phyloP scores from a whole-genome alignment of 2,113 vertebrate genomes.

The Periophthalmodon schlosseri region DNA sequence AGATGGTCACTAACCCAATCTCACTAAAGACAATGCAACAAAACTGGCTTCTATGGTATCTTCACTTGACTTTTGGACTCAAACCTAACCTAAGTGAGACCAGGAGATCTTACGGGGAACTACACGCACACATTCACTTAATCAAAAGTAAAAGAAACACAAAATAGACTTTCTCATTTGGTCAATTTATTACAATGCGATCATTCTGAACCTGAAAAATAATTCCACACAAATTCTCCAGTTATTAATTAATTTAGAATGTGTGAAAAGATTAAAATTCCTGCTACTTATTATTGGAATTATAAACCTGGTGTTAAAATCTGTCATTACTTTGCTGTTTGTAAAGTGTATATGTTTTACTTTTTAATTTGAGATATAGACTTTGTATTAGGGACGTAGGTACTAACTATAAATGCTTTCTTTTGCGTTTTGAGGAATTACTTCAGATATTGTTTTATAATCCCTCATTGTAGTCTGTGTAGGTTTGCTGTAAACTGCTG shows the following conservation, averaged over 20 bases:
- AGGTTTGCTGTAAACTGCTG: background rate
- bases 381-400: no score
- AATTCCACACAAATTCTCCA: background rate
- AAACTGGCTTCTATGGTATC: background rate
- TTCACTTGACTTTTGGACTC: background rate
- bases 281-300: background rate
- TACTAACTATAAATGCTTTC: no score
- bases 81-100: background rate
- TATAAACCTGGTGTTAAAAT: background rate
- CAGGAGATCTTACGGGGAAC: no score
- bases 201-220: background rate
- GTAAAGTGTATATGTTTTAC: no score
- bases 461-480: background rate
- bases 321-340: background rate
- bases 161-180: no score
- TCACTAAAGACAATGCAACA: background rate
- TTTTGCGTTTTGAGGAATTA: background rate
- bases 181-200: background rate
- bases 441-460: background rate
- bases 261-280: background rate
- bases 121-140: no score
- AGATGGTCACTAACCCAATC: conserved; percentile 3
- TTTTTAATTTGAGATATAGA: no score
- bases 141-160: no score
- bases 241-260: background rate